phyloP scores from a whole-genome alignment of 1,140 invertebrate species.

The Meloidogyne floridensis region DNA sequence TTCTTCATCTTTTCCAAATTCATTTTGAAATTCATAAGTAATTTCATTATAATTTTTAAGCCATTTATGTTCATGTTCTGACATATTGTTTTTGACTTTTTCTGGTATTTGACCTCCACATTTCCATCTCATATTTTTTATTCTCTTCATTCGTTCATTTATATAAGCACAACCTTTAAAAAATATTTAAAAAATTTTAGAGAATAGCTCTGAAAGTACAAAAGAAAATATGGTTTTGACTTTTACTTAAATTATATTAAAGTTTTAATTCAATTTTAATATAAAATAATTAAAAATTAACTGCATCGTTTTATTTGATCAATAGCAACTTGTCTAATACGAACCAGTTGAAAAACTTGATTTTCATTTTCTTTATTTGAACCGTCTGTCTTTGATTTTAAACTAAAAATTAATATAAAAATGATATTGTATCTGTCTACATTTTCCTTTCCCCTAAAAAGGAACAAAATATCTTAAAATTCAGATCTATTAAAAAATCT shows the following conservation, averaged over 20 bases:
- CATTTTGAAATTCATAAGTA: conserved; percentile 40
- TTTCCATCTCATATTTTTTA: conserved; percentile 44
- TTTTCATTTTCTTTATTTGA: conserved; percentile 8
- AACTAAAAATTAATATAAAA: conserved; percentile 6
- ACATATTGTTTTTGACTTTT: conserved; percentile 40
- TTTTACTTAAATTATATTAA: too few species aligned
- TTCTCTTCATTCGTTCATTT: conserved; percentile 42
- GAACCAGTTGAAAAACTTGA: conserved; percentile 23
- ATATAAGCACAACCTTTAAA: conserved; percentile 37
- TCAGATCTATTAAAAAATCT: too few species aligned
- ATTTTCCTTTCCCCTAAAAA: too few species aligned
- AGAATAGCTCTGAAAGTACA: too few species aligned
- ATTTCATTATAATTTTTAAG: conserved; percentile 41
- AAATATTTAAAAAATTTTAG: not conserved
- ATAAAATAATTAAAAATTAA: not conserved
- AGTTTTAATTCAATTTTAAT: not conserved
- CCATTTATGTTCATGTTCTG: conserved; percentile 43
- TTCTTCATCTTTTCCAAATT: conserved; percentile 35
- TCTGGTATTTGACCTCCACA: conserved; percentile 33
- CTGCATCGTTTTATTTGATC: conserved; percentile 46
- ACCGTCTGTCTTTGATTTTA: conserved; percentile 7
- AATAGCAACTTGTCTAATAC: conserved; percentile 34
- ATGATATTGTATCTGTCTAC: too few species aligned
- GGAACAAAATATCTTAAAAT: too few species aligned
- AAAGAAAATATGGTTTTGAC: too few species aligned